Base-by-base conservation (phyloP, 2,113 vertebrate genomes). In the Callipepla californica region DNA sequence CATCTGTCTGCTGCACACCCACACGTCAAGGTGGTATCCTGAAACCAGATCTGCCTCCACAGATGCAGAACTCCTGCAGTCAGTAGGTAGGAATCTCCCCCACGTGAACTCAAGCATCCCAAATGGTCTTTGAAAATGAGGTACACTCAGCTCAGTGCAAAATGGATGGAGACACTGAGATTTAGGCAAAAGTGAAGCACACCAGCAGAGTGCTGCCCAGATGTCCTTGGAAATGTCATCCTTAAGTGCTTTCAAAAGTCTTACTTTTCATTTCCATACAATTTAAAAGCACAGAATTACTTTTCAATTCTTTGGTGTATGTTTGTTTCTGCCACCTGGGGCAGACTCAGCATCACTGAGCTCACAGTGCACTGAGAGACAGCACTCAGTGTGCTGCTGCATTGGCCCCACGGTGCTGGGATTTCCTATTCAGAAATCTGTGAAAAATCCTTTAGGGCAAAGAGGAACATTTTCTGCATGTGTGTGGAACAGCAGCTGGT, bases 161-260 rank as follows among this genome's bases (percentile, higher is more conserved):
- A 16, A 21, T 1, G 7, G 44, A 18, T 6, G 47, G 32, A 83
- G 63, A 30, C 20, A 14, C 12, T 22, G 65, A 63, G 38, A 14
- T 55, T 44, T 19, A 44, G 55, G 8, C 4, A 28, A 26, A 59
- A n/a, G 32, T 42, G 4, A 23, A 85, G 25, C 76, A 30, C 9
- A 4, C 36, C 67, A 63, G 51, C 36, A 68, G 62, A 13, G 13
- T 10, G 9, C 50, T 21, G 57, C 50, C 58, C 61, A 36, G 45
- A 4, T 0, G 0, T 1, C 34, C 26, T 13, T 3, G 16, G n/a
- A 55, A 36, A 40, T 57, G 90, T 7, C 13, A 36, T 8, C 13
- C 42, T 36, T 6, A 16, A 62, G 42, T 32, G 42, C 70, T 70
- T 72, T 19, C 19, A 34, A 48, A 76, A 91, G 45, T 17, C 53